These are phyloP conservation scores for Trachelus stipa DNA, from an alignment of 2,888 invertebrate genomes.

Conservation along the genomic window DNA sequence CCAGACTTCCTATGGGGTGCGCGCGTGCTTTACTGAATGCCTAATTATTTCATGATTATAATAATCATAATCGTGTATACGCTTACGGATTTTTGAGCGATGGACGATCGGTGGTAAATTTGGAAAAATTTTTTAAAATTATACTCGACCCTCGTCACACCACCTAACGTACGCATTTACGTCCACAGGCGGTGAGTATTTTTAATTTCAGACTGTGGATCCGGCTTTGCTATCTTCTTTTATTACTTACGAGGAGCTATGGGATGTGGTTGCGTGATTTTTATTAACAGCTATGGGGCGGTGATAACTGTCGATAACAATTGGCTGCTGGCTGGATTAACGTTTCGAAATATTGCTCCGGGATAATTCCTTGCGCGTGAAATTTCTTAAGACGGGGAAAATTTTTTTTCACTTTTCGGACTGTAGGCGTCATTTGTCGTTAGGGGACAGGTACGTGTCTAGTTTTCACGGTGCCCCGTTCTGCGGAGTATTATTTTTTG, in stretches of 20 bases:
- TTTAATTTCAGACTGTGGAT: no score
- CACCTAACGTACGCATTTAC: not conserved
- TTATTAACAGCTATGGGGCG: not conserved
- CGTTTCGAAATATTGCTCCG: not conserved
- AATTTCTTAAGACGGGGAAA: not conserved
- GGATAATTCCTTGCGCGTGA: not conserved
- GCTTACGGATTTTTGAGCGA: not conserved
- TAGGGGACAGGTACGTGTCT: not conserved
- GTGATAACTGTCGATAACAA: not conserved
- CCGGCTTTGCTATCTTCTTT: no score
- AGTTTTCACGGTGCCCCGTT: not conserved
- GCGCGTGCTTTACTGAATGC: slow-evolving; percentile 52
- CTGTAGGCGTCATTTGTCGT: not conserved
- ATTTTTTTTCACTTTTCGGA: not conserved
- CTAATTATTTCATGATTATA: slow-evolving; percentile 29
- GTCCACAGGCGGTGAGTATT: not conserved
- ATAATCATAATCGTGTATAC: not conserved
- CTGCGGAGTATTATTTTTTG: not conserved
- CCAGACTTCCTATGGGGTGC: slow-evolving; percentile 57
- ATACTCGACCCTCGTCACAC: not conserved
- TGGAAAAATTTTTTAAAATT: not conserved
- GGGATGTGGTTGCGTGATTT: no score
- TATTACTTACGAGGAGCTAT: no score
- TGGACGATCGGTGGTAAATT: not conserved
- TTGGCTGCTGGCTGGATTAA: not conserved